These are phyloP conservation scores for Hyperoplus lanceolatus DNA, from an alignment of 2,797 vertebrate species.

Conservation along the genomic window DNA sequence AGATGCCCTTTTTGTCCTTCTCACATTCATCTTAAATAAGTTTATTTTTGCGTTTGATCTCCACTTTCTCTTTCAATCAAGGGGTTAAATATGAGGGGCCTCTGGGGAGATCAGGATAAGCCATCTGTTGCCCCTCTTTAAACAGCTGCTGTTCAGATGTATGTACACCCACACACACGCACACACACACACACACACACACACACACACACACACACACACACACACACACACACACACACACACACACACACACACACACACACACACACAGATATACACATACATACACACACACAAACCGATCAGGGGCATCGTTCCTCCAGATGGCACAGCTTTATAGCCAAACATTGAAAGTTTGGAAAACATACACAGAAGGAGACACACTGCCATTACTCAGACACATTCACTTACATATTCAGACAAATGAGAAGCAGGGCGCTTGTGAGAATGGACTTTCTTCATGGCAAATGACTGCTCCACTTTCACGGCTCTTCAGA, in stretches of 20 bases:
- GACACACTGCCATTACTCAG: neutral
- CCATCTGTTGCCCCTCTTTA: constrained; percentile 59
- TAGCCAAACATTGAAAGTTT: constrained; percentile 48
- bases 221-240: neutral
- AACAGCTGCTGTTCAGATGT: constrained; percentile 54
- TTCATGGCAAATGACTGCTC: constrained; percentile 24
- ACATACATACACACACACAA: constrained; percentile 3
- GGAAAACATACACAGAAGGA: constrained; percentile 9
- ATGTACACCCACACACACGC: constrained; percentile 8
- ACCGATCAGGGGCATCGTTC: constrained; percentile 19
- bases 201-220: constrained; percentile 27
- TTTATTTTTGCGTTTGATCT: neutral
- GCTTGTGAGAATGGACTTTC: constrained; percentile 31
- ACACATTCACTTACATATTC: constrained; percentile 1
- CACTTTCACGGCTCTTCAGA: constrained; percentile 40
- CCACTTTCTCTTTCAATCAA: neutral
- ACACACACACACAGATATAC: constrained; percentile 1
- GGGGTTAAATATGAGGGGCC: constrained; percentile 44
- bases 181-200: constrained; percentile 15
- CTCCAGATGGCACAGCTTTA: constrained; percentile 57
- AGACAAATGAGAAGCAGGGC: neutral
- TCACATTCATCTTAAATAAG: no score
- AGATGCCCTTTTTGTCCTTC: no score
- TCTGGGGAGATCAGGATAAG: constrained; percentile 33
- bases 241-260: constrained; percentile 19